Conservation (phyloP, 2,888 invertebrate genomes). For the Tillus elongatus region DNA sequence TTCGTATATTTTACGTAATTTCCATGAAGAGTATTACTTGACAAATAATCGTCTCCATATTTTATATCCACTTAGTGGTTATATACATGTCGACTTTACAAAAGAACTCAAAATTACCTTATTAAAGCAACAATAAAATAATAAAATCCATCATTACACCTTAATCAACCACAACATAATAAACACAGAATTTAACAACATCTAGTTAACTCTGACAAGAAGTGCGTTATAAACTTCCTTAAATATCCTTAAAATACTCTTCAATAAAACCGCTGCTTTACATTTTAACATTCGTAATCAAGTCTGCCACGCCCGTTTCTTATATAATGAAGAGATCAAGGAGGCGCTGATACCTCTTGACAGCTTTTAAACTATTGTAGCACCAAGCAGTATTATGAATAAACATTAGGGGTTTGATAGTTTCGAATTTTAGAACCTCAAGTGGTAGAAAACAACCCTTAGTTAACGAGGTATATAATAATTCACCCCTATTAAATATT, state of each 20-base stretch:
- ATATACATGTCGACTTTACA: too few species aligned
- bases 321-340: conserved; percentile 16
- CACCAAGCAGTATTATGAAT: conserved; percentile 15
- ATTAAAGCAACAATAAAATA: conserved; percentile 19
- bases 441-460: not conserved
- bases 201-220: conserved; percentile 13
- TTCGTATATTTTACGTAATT: too few species aligned
- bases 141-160: conserved; percentile 19
- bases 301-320: conserved; percentile 8
- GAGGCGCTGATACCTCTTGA: conserved; percentile 14
- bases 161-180: conserved; percentile 19
- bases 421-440: not conserved
- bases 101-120: conserved; percentile 20
- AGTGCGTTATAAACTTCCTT: not conserved
- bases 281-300: conserved; percentile 9
- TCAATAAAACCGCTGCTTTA: conserved; percentile 3
- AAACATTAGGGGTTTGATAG: conserved; percentile 11
- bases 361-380: conserved; percentile 12
- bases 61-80: too few species aligned
- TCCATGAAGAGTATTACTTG: too few species aligned
- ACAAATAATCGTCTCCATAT: too few species aligned
- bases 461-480: not conserved
- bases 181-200: conserved; percentile 17
- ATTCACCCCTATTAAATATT: too few species aligned
- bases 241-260: not conserved